Conservation (phyloP, 2,888 invertebrate genomes). For the Cerastoderma edule region DNA sequence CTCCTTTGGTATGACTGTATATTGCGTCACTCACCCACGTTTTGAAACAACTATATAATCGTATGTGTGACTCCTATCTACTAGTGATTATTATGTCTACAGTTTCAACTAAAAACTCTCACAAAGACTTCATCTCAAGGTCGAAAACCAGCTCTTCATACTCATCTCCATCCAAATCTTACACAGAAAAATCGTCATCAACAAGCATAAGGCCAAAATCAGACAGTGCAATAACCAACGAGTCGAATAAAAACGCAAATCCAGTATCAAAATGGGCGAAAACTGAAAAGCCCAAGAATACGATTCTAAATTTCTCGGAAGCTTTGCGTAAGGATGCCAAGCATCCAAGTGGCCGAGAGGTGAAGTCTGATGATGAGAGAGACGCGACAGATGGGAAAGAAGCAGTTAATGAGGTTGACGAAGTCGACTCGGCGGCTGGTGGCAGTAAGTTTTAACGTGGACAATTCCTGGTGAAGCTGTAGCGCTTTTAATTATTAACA, state of each 20-base stretch:
- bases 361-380: slow-evolving; percentile 47
- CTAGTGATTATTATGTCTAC: slow-evolving; percentile 41
- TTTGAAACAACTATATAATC: too few species aligned
- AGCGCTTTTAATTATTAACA: slow-evolving; percentile 19
- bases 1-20: too few species aligned
- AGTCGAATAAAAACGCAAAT: slow-evolving; percentile 21
- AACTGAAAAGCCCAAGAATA: slow-evolving; percentile 40
- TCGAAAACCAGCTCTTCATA: slow-evolving; percentile 39
- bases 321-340: slow-evolving; percentile 47
- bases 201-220: slow-evolving; percentile 32
- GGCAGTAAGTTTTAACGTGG: slow-evolving; percentile 19
- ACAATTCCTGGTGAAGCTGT: slow-evolving; percentile 7
- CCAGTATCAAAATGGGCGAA: slow-evolving; percentile 28
- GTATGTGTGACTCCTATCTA: too few species aligned
- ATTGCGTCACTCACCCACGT: too few species aligned
- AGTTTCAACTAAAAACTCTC: slow-evolving; percentile 40
- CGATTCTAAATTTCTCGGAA: slow-evolving; percentile 37
- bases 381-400: slow-evolving; percentile 42
- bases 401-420: not conserved
- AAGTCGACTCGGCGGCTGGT: not conserved
- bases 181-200: slow-evolving; percentile 29
- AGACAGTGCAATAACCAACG: slow-evolving; percentile 47
- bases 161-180: slow-evolving; percentile 37
- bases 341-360: slow-evolving; percentile 46
- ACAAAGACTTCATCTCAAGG: slow-evolving; percentile 22